Base-by-base conservation (phyloP, 1,140 invertebrate genomes). In the Macrocentrus cingulum region DNA sequence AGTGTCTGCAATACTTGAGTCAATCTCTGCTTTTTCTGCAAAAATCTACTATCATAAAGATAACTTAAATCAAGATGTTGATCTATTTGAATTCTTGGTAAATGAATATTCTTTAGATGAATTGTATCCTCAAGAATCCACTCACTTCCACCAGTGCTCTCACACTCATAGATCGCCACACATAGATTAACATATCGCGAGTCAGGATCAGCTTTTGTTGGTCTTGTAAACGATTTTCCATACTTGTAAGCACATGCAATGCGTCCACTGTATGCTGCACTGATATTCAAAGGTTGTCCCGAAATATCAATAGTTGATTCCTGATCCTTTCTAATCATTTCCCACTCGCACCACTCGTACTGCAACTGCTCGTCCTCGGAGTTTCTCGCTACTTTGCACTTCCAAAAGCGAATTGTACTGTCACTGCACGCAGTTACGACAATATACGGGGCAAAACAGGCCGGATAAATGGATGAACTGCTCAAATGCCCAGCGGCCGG, bases 41-140 rank as follows among this genome's bases (percentile, higher is more conserved):
- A 79, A 57, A 89, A 87, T n/a, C 85, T 85, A 9, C 86, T 88
- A 66, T 94, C 91, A 63, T 94, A 88, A 1, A 95, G 76, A 70
- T 91, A 91, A 56, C 88, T 91, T 18, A 94, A 72, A 74, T 94
- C 91, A 15, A 94, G 81, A 73, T 91, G 88, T 29, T 88, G 87
- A 62, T 92, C 90, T 1, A 92, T 83, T 46, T 90, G 87, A 7
- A 92, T 90, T 44, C 90, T 76, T 0, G 92, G 91, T 53, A 95
- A 69, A 71, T 91, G 90, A 57, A 95, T 91, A 66, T 95, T 95
- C 70, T 91, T 89, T 56, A 97, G 76, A 64, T 93, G 90, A 63
- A 96, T 94, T 0, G 92, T 96, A 68, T 99, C 97, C 77, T 99
- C 97, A n/a, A 97, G 78, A n/a, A 96, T 86, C 97, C 97, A 99